A percentile compares a stretch with the other conserved stretches of the same genome.
phyloP scores from a whole-genome alignment of 2,113 vertebrate species.

The Solea senegalensis region DNA sequence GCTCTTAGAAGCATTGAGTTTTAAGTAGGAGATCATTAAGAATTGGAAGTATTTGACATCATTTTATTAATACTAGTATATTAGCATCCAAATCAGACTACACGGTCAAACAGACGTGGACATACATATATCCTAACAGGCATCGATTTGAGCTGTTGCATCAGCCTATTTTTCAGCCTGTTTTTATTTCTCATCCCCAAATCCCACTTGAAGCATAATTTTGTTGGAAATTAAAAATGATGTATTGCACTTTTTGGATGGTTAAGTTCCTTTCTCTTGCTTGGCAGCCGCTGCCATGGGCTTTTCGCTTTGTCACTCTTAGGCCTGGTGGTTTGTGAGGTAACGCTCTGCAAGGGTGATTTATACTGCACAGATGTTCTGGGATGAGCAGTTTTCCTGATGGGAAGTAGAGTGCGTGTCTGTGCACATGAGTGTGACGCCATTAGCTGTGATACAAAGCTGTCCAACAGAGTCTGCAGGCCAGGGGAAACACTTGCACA shows the following conservation, averaged over 20 bases:
- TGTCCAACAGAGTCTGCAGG: conserved; percentile 36
- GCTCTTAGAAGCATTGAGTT: background rate
- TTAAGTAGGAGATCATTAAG: background rate
- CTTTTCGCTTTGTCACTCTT: conserved; percentile 49
- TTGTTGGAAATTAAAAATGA: conserved; percentile 53
- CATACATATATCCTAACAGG: conserved; percentile 33
- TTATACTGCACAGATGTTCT: conserved; percentile 72
- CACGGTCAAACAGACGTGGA: conserved; percentile 12
- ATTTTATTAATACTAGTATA: conserved; percentile 11
- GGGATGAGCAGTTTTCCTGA: conserved; percentile 46
- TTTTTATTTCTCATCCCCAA: conserved; percentile 34
- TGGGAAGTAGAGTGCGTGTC: conserved; percentile 43
- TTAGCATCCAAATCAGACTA: background rate
- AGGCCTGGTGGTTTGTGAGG: conserved; percentile 56
- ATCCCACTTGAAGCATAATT: conserved; percentile 50
- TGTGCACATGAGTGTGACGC: conserved; percentile 44
- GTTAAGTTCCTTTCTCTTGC: conserved; percentile 43
- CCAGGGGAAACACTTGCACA: conserved; percentile 48
- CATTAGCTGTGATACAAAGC: conserved; percentile 28
- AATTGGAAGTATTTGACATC: background rate
- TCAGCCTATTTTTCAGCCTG: conserved; percentile 29
- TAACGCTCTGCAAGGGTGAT: conserved; percentile 56
- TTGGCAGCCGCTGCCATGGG: conserved; percentile 28
- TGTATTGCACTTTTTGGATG: conserved; percentile 46
- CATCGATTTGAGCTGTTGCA: conserved; percentile 38